A percentile compares a stretch with the other conserved stretches of the same genome.
Evolutionary conservation across 2,113 vertebrate species (phyloP).

Genomic region (Gallinago jamesoni): DNA sequence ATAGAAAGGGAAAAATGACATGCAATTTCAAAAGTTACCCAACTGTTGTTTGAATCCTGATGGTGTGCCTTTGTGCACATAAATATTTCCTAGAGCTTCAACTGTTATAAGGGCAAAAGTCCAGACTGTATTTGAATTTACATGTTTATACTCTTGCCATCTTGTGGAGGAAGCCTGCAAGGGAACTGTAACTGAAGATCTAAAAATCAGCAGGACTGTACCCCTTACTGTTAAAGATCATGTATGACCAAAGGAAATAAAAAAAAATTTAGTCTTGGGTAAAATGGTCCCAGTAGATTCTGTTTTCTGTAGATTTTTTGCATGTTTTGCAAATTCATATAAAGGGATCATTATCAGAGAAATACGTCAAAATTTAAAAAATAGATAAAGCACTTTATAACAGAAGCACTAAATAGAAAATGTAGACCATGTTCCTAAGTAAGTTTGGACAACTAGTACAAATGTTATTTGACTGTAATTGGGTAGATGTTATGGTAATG

Average conservation of each 20-base stretch:
- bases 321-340: not conserved
- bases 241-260: not conserved
- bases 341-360: not conserved
- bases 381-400: not conserved
- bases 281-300: not conserved
- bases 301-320: not conserved
- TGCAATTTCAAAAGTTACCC: not conserved
- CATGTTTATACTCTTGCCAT: accelerated
- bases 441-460: not conserved
- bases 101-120: not conserved
- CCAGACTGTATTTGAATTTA: not conserved
- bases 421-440: not conserved
- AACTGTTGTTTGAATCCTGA: not conserved
- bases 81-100: not conserved
- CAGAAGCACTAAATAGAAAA: not conserved
- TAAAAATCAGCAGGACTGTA: not conserved
- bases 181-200: not conserved
- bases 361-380: not conserved
- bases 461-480: not conserved
- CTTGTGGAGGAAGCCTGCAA: not conserved
- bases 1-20: not conserved
- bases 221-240: not conserved
- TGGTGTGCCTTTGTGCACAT: not conserved
- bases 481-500: not conserved
- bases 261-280: not conserved